phyloP scores from a whole-genome alignment of 2,797 vertebrate genomes.

The Pantherophis alleghaniensis region DNA sequence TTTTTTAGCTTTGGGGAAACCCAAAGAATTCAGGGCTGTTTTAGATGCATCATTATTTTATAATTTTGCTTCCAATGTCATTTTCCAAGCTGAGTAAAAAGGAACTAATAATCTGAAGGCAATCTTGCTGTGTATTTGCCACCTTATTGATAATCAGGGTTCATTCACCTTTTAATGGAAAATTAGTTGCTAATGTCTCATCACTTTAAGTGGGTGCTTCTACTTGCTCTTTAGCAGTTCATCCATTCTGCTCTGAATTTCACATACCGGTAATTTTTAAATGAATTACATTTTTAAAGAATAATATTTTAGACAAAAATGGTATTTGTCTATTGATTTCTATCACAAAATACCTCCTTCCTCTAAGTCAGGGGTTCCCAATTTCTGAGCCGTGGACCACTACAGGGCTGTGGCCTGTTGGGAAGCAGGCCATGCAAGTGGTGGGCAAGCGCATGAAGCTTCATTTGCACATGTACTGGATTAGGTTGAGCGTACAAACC shows the following conservation, averaged over 20 bases:
- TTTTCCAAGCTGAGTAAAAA: not conserved
- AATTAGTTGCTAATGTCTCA: not conserved
- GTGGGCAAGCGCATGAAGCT: not conserved
- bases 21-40: not conserved
- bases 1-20: not conserved
- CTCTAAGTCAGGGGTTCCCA: not conserved
- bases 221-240: not conserved
- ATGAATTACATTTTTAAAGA: not conserved
- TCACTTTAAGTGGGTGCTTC: not conserved
- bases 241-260: not conserved
- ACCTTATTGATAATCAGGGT: not conserved
- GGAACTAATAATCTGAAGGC: not conserved
- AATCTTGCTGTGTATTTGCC: not conserved
- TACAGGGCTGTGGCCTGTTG: not conserved
- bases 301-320: not conserved
- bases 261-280: not conserved
- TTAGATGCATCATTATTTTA: not conserved
- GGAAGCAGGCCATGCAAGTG: too few species aligned
- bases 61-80: not conserved
- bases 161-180: not conserved
- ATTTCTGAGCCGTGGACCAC: not conserved
- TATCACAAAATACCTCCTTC: not conserved
- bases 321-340: not conserved
- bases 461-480: not conserved
- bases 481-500: not conserved